phyloP scores from a whole-genome alignment of 2,113 vertebrate species.

The Patagioenas fasciata region DNA sequence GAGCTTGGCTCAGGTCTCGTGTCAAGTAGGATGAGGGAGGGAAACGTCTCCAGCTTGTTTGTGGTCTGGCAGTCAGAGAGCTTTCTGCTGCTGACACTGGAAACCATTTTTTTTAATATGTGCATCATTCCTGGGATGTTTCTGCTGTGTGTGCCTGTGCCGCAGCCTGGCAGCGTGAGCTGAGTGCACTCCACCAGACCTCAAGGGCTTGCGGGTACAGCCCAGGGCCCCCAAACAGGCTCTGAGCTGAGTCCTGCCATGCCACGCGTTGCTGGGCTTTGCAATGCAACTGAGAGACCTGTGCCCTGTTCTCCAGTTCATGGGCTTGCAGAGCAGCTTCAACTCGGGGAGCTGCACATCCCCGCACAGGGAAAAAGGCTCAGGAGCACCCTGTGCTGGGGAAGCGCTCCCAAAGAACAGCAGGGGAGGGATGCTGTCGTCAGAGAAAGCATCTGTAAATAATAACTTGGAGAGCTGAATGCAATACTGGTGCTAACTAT shows the following conservation, averaged over 20 bases:
- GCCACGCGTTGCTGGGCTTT: not conserved
- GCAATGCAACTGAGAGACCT: not conserved
- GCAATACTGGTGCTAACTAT: not conserved
- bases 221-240: not conserved
- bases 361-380: accelerated
- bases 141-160: not conserved
- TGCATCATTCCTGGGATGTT: not conserved
- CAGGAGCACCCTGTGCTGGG: accelerated
- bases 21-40: conserved; percentile 15
- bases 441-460: not conserved
- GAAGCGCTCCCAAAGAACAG: accelerated
- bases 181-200: not conserved
- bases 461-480: not conserved
- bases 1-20: not conserved
- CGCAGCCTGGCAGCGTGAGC: accelerated
- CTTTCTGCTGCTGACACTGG: conserved; percentile 32
- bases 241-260: accelerated
- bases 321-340: not conserved
- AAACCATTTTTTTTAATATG: not conserved
- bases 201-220: not conserved
- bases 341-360: accelerated
- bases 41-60: conserved; percentile 5
- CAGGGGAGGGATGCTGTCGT: not conserved
- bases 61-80: conserved; percentile 29
- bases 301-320: accelerated